phyloP scores from a whole-genome alignment of 23 tunicate genomes.

The Halocynthia aurantium region DNA sequence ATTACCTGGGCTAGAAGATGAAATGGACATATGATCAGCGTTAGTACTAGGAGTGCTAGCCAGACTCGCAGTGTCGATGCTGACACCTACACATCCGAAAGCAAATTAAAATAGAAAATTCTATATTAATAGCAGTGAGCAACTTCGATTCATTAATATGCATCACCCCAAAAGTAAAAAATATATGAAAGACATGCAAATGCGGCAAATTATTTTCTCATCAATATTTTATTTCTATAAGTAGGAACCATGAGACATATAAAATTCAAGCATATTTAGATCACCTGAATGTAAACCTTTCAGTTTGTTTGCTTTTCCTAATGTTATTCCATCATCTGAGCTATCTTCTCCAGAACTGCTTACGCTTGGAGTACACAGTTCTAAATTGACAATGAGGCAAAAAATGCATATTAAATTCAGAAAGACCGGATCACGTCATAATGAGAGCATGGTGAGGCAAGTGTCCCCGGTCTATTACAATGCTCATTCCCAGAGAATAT shows the following conservation, averaged over 20 bases:
- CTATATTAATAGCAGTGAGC: neutral
- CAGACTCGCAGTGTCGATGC: neutral
- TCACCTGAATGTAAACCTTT: neutral
- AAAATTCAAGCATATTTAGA: too few relatives aligned
- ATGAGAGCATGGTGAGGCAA: too few relatives aligned
- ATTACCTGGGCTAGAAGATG: conserved; percentile 16
- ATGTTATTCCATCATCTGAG: conserved; percentile 19
- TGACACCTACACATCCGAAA: neutral
- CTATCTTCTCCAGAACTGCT: conserved; percentile 19
- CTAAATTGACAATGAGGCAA: too few relatives aligned
- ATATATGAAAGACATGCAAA: too few relatives aligned
- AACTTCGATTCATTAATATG: neutral
- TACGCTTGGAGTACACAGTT: neutral
- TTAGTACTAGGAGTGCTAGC: neutral
- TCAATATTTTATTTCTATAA: too few relatives aligned
- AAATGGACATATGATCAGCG: neutral
- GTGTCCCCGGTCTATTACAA: too few relatives aligned
- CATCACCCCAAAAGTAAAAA: neutral
- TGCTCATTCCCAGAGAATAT: neutral
- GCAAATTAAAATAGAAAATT: too few relatives aligned
- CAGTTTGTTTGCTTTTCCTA: conserved; percentile 9
- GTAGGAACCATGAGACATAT: too few relatives aligned
- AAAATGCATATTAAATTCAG: too few relatives aligned
- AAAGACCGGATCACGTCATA: too few relatives aligned
- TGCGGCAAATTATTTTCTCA: too few relatives aligned